Conservation (phyloP, 2,113 vertebrate species). For the Carassius gibelio region DNA sequence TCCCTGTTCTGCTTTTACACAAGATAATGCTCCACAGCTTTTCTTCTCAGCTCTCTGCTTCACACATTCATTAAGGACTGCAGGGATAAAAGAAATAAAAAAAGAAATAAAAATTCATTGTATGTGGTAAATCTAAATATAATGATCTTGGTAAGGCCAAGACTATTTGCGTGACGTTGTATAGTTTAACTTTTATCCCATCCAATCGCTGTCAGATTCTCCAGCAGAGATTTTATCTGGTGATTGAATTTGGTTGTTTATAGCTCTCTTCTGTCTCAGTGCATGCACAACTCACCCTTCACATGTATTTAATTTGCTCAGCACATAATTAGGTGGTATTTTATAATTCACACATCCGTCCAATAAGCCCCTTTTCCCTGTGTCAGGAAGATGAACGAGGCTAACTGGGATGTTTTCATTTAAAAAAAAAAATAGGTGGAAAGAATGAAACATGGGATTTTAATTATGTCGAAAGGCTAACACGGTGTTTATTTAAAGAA, state of each 20-base stretch:
- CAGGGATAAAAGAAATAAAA: neutral
- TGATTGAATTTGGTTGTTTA: slow-evolving; percentile 31
- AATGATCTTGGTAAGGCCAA: too few relatives aligned
- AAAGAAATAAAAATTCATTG: neutral
- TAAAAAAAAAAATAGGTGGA: neutral
- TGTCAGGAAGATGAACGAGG: neutral
- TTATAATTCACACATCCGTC: slow-evolving; percentile 23
- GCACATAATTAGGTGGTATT: slow-evolving; percentile 4
- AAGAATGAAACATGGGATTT: slow-evolving; percentile 7
- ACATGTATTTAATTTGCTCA: neutral
- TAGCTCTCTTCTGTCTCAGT: neutral
- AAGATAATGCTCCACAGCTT: neutral
- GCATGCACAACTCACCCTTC: slow-evolving; percentile 5
- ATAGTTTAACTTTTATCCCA: neutral
- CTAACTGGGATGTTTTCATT: neutral
- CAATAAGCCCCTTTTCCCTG: neutral
- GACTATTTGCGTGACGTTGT: too few relatives aligned
- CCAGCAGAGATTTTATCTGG: neutral
- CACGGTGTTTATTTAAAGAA: neutral
- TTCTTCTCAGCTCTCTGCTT: neutral
- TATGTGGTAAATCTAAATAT: neutral
- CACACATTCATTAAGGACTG: neutral
- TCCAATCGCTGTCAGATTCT: neutral
- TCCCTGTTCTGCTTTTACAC: too few relatives aligned
- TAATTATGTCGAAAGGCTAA: neutral